Conservation (phyloP, 2,888 invertebrate genomes). For the Noctua fimbriata region DNA sequence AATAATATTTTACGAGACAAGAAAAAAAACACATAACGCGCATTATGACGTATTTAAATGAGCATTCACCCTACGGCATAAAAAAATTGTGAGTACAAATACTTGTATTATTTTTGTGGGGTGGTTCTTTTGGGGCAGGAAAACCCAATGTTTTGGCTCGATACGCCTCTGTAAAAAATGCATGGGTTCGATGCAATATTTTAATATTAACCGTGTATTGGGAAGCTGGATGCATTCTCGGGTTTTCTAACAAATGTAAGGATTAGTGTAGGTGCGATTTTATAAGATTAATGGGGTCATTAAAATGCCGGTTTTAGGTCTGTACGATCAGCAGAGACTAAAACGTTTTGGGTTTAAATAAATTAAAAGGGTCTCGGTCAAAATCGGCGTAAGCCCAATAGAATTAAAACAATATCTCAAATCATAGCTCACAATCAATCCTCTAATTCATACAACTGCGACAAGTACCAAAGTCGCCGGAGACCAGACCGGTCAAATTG, state of each 20-base stretch:
- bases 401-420: background rate
- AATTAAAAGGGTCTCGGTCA: background rate
- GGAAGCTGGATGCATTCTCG: slow-evolving; percentile 84
- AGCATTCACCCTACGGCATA: slow-evolving; percentile 77
- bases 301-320: background rate
- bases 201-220: slow-evolving; percentile 89
- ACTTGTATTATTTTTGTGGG: slow-evolving; percentile 88
- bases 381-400: background rate
- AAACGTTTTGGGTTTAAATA: background rate
- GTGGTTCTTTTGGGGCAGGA: slow-evolving; percentile 77
- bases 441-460: background rate
- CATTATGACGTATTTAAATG: slow-evolving; percentile 82
- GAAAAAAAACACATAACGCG: slow-evolving; percentile 71
- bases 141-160: slow-evolving; percentile 88
- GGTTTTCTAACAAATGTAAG: slow-evolving; percentile 72
- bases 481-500: background rate
- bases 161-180: slow-evolving; percentile 84
- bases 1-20: slow-evolving; percentile 65
- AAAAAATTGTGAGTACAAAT: slow-evolving; percentile 87
- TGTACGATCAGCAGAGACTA: background rate
- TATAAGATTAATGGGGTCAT: slow-evolving; percentile 29
- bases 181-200: slow-evolving; percentile 88
- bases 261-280: slow-evolving; percentile 72
- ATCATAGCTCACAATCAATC: background rate
- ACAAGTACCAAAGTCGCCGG: background rate